phyloP scores from a whole-genome alignment of 2,797 vertebrate genomes.

The Mus caroli region DNA sequence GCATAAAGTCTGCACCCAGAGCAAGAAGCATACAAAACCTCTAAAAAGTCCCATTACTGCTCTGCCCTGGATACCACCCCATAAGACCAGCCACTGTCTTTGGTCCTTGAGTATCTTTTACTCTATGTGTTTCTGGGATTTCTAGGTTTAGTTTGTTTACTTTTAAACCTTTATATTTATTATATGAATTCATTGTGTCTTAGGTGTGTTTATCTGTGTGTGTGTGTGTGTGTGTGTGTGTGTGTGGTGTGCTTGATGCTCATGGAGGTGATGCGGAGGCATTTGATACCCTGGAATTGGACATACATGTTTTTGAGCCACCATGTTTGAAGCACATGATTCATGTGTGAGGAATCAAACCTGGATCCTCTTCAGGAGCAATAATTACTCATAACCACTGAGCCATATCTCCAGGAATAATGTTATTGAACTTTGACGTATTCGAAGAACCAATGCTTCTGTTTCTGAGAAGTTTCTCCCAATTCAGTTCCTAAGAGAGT shows the following conservation, averaged over 20 bases:
- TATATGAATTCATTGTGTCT: neutral
- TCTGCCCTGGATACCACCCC: neutral
- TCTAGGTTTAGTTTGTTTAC: neutral
- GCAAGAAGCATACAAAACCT: neutral
- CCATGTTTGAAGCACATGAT: neutral
- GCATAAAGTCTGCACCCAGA: neutral
- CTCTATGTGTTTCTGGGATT: no score
- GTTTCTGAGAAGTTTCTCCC: neutral
- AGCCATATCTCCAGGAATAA: neutral
- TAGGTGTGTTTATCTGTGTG: neutral
- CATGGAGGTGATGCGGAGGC: neutral
- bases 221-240: no score
- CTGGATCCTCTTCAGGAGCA: neutral
- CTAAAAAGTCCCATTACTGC: no score
- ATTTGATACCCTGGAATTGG: neutral
- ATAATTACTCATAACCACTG: neutral
- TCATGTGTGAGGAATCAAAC: neutral
- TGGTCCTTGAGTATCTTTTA: neutral
- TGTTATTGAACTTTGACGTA: neutral
- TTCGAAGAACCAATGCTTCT: neutral
- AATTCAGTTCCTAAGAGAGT: neutral
- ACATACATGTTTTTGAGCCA: no score
- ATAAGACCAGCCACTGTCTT: neutral
- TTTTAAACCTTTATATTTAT: neutral
- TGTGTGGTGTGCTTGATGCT: neutral